These are phyloP conservation scores for Hormiphora californensis DNA, from an alignment of 37 sponge, comb jelly and placozoan genomes.

Conservation along the genomic window DNA sequence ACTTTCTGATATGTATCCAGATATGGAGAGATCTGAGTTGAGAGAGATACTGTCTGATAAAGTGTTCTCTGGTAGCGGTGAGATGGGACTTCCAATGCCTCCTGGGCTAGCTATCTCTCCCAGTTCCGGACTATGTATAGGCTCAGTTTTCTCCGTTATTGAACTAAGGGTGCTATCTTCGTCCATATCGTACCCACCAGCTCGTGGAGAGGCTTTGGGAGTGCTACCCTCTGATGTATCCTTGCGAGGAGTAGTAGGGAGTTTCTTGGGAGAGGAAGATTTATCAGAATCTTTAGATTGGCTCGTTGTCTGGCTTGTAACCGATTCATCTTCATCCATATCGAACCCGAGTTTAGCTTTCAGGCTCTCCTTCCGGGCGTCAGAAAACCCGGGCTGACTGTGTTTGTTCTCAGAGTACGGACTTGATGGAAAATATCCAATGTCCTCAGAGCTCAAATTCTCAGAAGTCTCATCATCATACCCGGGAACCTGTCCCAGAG, in stretches of 20 bases:
- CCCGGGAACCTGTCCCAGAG: slow-evolving; percentile 1
- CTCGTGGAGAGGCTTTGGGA: slow-evolving; percentile 51
- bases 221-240: slow-evolving; percentile 30
- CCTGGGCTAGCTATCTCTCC: slow-evolving; percentile 3
- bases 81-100: background rate
- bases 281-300: background rate
- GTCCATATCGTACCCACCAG: background rate
- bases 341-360: background rate
- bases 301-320: background rate
- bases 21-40: slow-evolving; percentile 17
- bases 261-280: background rate
- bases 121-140: background rate
- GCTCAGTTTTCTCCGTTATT: slow-evolving; percentile 43
- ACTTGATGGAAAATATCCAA: slow-evolving; percentile 10
- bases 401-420: background rate
- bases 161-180: slow-evolving; percentile 49
- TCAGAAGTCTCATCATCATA: slow-evolving; percentile 31
- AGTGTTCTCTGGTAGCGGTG: slow-evolving; percentile 36
- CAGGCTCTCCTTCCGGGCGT: background rate
- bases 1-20: slow-evolving; percentile 40
- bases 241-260: slow-evolving; percentile 14
- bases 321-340: background rate
- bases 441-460: slow-evolving; percentile 46
- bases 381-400: too few relatives aligned
- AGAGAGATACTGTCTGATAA: slow-evolving; percentile 43